Evolutionary conservation across 2,113 vertebrate species (phyloP).

Genomic region (Macrotis lagotis): DNA sequence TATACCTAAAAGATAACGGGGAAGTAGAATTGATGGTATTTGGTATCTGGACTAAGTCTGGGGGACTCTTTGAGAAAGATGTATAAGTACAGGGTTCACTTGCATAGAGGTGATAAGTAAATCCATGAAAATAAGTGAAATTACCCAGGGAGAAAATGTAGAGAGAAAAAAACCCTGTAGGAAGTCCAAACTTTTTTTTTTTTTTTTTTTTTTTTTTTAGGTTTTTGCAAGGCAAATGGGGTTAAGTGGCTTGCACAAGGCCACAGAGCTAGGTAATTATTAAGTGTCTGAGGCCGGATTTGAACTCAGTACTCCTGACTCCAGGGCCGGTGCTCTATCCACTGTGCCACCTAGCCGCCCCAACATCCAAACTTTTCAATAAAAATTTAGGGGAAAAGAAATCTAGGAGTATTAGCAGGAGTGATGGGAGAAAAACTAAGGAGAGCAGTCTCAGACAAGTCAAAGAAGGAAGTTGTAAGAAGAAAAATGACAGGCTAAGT

Average conservation of each 20-base stretch:
- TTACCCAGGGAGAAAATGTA: background rate
- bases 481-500: background rate
- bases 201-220: no score
- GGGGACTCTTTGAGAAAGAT: background rate
- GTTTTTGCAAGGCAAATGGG: no score
- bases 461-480: background rate
- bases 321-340: no score
- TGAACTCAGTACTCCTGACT: no score
- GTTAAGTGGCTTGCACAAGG: no score
- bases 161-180: background rate
- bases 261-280: no score
- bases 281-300: no score
- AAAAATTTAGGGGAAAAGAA: background rate
- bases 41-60: background rate
- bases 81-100: background rate
- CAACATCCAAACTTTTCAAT: background rate
- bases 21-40: background rate
- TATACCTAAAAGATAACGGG: background rate
- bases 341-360: no score
- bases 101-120: background rate
- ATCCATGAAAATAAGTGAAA: background rate
- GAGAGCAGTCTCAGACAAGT: background rate
- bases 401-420: background rate
- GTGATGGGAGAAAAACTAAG: background rate
- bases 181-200: background rate